Evolutionary conservation across 2,113 vertebrate genomes (phyloP), one percentile per base, ranked within the genome.

Genomic region (Xiphophorus maculatus): DNA sequence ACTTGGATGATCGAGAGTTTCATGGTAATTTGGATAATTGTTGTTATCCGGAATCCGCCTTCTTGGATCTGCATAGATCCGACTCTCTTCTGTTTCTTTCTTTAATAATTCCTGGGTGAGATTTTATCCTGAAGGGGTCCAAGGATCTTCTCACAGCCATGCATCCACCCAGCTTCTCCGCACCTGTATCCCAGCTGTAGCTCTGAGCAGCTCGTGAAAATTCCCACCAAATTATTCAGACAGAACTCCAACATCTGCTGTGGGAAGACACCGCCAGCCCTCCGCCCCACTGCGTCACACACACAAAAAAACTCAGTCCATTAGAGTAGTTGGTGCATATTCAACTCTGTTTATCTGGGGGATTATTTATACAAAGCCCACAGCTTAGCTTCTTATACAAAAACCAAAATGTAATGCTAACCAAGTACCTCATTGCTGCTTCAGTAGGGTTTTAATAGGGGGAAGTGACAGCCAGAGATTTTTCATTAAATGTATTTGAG

Each of bases 111-210:
- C 35, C 33, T 51, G 71, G 79, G 77, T 64, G 40, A 15, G 37
- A 44, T 69, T 80, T 76, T 80, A 72, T 87, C 84, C 86, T 76
- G 12, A 0, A 74, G 62, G 82, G 62, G 30, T 75, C 37, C 0
- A 8, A 71, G 81, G 76, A 71, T 74, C 72, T 51, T 71, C 42
- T 29, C 25, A 25, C 22, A 58, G 12, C 70, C 60, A 76, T 40
- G 29, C 14, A 58, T 15, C 17, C 64, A 1, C 28, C 19, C 66
- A 10, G 5, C 48, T 25, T 30, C 37, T 12, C 73, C 29, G 85
- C 91, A 93, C 93, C 91, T 94, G 92, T 91, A 93, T 14, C 81
- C 84, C 92, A 94, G 94, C 94, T 95, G 93, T 84, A 82, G 86
- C 75, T 80, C 74, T 80, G 63, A 76, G 84, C 73, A 82, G 88